Base-by-base conservation (phyloP, 1,140 invertebrate genomes). In the Galleria mellonella region DNA sequence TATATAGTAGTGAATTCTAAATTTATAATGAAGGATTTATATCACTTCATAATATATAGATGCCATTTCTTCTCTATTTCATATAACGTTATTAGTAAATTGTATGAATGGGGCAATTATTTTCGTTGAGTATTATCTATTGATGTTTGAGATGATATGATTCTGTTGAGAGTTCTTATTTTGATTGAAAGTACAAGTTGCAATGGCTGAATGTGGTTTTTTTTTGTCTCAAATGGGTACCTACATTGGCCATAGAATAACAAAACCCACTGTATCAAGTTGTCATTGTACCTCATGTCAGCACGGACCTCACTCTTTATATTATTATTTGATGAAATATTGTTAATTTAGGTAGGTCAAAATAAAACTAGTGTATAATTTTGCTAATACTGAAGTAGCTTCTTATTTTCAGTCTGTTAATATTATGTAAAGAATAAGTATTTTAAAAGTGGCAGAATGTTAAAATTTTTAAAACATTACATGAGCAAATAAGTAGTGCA, bases 291-390 rank as follows among this genome's bases (percentile, higher is more conserved):
- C 10, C 28, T 29, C 36, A 37, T 32, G 37, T 42, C 23, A 30
- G 44, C 38, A 46, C 32, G 40, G 57, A 55, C 52, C 57, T 60
- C 57, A 55, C 57, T 60, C 55, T 57, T 55, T 55, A 45, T 27
- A 30, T 44, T 49, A 49, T 47, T 44, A 32, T 45, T 59, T 31
- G 51, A 33, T 35, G 32, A 35, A 35, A 35, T 14, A 1, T 13
- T 14, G 9, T 35, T 12, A 35, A 6, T 13, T 12, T 35, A 35
- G 32, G 12, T 35, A 35, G 13, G 11, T 14, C 11, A 11, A 35
- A 35, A 13, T 23, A 23, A 23, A 3, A 23, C n/a, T n/a, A n/a
- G n/a, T n/a, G n/a, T n/a, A 23, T 23, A 23, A 23, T 23, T 23
- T 23, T 23, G 17, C 17, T 3, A 23, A n/a, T n/a, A n/a, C n/a